Evolutionary conservation across 1,140 invertebrate genomes (phyloP).

Genomic region (Panagrolaimus sp.): DNA sequence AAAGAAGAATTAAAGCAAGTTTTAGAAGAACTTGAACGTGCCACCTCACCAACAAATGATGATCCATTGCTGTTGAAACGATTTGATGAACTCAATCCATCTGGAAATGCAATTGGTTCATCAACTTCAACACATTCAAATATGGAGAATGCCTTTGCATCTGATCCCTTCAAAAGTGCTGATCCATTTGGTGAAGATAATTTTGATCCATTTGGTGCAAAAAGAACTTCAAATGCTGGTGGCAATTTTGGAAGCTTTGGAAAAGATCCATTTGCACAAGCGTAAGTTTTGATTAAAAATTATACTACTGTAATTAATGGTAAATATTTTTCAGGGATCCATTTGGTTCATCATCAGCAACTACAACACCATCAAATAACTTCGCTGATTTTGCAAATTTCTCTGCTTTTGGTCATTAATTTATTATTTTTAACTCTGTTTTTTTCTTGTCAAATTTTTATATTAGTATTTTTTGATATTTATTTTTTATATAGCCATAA

Average conservation of each 20-base stretch:
- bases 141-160: not conserved
- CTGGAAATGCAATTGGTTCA: not conserved
- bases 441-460: too few species aligned
- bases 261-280: slow-evolving; percentile 69
- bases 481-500: too few species aligned
- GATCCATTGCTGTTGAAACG: slow-evolving; percentile 1
- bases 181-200: slow-evolving; percentile 2
- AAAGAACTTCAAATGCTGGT: slow-evolving; percentile 13
- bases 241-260: slow-evolving; percentile 67
- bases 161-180: not conserved
- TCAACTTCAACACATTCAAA: slow-evolving; percentile 2
- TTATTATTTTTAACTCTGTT: too few species aligned
- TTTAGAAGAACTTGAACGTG: slow-evolving; percentile 3
- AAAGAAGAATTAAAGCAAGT: not conserved
- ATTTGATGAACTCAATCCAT: slow-evolving; percentile 8
- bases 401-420: not conserved
- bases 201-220: not conserved
- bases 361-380: slow-evolving; percentile 12
- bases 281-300: slow-evolving; percentile 7
- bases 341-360: not conserved
- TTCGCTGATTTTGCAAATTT: slow-evolving; percentile 16
- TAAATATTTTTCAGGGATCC: slow-evolving; percentile 11
- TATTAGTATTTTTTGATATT: too few species aligned
- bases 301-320: not conserved
- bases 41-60: not conserved